Conservation (phyloP, 2,797 vertebrate genomes). For the Onychomys leucogaster region DNA sequence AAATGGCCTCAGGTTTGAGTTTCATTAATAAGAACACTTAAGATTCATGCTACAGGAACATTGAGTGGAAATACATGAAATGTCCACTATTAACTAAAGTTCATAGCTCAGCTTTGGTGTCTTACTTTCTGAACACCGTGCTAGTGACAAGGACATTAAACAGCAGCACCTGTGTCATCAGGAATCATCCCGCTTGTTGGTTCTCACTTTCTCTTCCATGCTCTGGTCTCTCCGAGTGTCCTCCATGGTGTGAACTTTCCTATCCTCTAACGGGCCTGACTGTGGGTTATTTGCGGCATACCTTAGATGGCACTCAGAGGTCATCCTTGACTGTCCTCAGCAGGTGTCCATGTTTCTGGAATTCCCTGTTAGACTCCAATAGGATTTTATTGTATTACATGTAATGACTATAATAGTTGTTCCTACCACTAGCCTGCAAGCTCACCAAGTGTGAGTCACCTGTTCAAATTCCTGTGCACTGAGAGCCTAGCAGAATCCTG, state of each 20-base stretch:
- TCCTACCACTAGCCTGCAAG: background rate
- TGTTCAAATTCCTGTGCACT: background rate
- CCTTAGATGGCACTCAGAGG: background rate
- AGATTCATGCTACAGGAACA: too few relatives aligned
- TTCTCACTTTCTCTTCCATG: too few relatives aligned
- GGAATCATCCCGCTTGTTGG: background rate
- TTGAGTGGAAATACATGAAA: background rate
- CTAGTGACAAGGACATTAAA: slow-evolving; percentile 20
- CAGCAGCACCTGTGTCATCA: background rate
- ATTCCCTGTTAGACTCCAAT: background rate
- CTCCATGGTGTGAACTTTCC: background rate
- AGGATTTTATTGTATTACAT: background rate
- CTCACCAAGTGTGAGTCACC: background rate
- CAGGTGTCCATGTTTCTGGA: background rate
- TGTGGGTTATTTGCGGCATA: background rate
- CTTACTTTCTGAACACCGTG: background rate
- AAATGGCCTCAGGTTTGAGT: too few relatives aligned
- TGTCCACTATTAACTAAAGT: background rate
- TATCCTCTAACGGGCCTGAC: background rate
- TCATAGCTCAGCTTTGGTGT: background rate
- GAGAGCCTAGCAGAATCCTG: slow-evolving; percentile 4
- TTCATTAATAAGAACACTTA: too few relatives aligned
- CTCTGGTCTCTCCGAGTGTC: background rate
- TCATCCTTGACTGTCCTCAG: background rate
- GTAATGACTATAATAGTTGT: background rate